phyloP scores from a whole-genome alignment of 2,888 invertebrate species.

The Spialia ferax region DNA sequence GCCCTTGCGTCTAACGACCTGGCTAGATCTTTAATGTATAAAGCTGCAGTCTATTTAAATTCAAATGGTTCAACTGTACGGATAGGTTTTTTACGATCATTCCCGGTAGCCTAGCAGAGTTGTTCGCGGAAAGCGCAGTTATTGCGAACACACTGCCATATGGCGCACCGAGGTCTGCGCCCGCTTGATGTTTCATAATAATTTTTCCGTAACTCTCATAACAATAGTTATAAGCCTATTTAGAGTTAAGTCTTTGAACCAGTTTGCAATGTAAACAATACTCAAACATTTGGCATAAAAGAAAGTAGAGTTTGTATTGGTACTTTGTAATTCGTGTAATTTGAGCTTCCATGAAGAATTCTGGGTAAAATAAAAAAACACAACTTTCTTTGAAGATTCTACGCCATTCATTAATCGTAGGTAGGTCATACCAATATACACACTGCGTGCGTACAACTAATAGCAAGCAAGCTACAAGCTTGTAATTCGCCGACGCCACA shows the following conservation, averaged over 20 bases:
- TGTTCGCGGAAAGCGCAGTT: slow-evolving; percentile 56
- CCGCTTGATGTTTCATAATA: slow-evolving; percentile 48
- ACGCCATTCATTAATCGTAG: neutral
- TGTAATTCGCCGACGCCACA: slow-evolving; percentile 2
- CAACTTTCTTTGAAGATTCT: neutral
- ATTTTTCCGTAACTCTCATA: slow-evolving; percentile 48
- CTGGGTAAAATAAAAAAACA: neutral
- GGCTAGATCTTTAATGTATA: slow-evolving; percentile 38
- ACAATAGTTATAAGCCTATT: slow-evolving; percentile 24
- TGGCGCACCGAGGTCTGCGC: slow-evolving; percentile 42
- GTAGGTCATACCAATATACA: neutral
- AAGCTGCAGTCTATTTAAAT: slow-evolving; percentile 43
- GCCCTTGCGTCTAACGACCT: slow-evolving; percentile 38
- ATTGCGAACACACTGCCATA: slow-evolving; percentile 36
- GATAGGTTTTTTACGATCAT: slow-evolving; percentile 54
- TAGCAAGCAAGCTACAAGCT: slow-evolving; percentile 7
- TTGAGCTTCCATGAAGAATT: no score
- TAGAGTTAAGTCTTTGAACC: neutral
- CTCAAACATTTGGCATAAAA: neutral
- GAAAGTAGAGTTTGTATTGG: neutral
- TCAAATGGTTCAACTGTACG: slow-evolving; percentile 47
- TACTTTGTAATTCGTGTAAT: no score
- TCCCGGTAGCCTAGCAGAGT: slow-evolving; percentile 55
- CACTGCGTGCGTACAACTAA: neutral
- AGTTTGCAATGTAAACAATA: neutral